Conservation (phyloP, 2,888 invertebrate species). For the Sericinus montela region DNA sequence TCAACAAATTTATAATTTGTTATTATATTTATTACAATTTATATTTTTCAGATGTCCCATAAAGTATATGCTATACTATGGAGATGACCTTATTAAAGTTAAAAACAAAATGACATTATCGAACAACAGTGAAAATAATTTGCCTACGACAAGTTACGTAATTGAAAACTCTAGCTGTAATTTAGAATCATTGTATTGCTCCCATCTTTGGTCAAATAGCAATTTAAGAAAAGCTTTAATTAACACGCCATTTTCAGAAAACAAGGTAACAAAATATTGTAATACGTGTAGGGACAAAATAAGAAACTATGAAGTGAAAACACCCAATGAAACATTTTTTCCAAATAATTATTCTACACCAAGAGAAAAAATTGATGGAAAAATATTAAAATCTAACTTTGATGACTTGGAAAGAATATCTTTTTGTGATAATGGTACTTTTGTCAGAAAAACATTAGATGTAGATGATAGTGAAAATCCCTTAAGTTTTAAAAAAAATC, state of each 20-base stretch:
- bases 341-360: conserved; percentile 68
- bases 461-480: conserved; percentile 15
- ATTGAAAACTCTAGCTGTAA: conserved; percentile 45
- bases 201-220: conserved; percentile 64
- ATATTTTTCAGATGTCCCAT: conserved; percentile 34
- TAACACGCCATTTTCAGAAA: conserved; percentile 44
- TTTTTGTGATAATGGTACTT: conserved; percentile 11
- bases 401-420: conserved; percentile 22
- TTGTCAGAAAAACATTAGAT: conserved; percentile 24
- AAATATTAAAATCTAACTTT: conserved; percentile 25
- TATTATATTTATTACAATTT: too few species aligned
- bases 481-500: conserved; percentile 26
- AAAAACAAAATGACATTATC: conserved; percentile 53
- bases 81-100: conserved; percentile 20
- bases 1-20: too few species aligned
- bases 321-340: conserved; percentile 44
- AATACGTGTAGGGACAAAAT: conserved; percentile 67
- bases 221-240: conserved; percentile 52
- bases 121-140: conserved; percentile 40
- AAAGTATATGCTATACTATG: conserved; percentile 25
- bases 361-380: conserved; percentile 34
- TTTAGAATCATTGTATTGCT: conserved; percentile 61
- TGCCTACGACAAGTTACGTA: conserved; percentile 35
- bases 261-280: conserved; percentile 56
- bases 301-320: conserved; percentile 64